Evolutionary conservation across 2,113 vertebrate genomes (phyloP).

Genomic region (Taxidea taxus): DNA sequence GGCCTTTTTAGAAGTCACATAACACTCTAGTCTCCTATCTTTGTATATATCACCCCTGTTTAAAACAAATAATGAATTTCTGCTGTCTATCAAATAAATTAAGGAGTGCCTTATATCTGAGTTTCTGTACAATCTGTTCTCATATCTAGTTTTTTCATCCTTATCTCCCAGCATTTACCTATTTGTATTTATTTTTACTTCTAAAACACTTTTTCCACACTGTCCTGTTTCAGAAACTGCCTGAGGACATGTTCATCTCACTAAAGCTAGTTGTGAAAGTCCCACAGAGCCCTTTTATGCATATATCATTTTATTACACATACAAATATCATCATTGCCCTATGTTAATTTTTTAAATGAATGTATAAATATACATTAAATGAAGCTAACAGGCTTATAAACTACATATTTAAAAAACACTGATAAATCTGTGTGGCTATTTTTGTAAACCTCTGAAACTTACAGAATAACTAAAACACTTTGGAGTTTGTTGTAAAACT

Average conservation of each 20-base stretch:
- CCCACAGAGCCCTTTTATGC: neutral
- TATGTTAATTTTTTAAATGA: neutral
- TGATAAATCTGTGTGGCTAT: neutral
- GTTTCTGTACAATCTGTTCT: neutral
- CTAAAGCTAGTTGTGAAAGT: neutral
- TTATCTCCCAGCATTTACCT: neutral
- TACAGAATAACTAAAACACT: neutral
- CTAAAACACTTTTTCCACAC: neutral
- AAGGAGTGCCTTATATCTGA: neutral
- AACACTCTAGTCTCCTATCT: neutral
- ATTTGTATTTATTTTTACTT: neutral
- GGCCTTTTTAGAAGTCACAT: neutral
- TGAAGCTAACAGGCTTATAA: neutral
- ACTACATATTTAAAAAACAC: neutral
- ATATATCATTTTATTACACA: neutral
- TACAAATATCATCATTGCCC: neutral
- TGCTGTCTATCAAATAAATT: neutral
- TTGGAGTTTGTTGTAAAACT: neutral
- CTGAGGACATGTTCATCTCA: neutral
- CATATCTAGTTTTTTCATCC: neutral
- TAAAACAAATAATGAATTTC: neutral
- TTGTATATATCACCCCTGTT: neutral
- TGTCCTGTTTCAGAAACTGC: neutral
- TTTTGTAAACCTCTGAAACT: conserved; percentile 5
- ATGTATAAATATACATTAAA: neutral